phyloP scores from a whole-genome alignment of 2,797 vertebrate genomes.

The Sebastes ruberrimus region DNA sequence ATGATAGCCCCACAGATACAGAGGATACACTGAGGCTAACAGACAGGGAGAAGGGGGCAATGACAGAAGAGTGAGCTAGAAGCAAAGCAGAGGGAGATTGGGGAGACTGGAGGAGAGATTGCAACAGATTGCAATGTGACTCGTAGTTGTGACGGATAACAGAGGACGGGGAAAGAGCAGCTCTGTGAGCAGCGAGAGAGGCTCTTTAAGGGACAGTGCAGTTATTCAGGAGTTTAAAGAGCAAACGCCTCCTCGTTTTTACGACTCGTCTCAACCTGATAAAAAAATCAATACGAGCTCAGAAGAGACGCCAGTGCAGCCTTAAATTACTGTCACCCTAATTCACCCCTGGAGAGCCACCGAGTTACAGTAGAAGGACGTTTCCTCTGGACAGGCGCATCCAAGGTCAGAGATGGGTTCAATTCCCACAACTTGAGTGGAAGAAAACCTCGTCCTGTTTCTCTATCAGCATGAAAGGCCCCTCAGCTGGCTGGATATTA shows the following conservation, averaged over 20 bases:
- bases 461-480: slow-evolving; percentile 37
- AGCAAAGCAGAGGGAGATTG: slow-evolving; percentile 7
- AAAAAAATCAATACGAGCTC: slow-evolving; percentile 53
- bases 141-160: slow-evolving; percentile 35
- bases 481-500: slow-evolving; percentile 38
- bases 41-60: slow-evolving; percentile 18
- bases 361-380: not conserved
- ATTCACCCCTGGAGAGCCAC: slow-evolving; percentile 38
- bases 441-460: not conserved
- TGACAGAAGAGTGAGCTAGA: slow-evolving; percentile 32
- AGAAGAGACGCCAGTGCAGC: slow-evolving; percentile 17
- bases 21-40: slow-evolving; percentile 32
- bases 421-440: slow-evolving; percentile 11
- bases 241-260: slow-evolving; percentile 40
- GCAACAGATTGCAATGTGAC: slow-evolving; percentile 53
- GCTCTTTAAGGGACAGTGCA: slow-evolving; percentile 5
- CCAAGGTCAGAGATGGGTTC: slow-evolving; percentile 49
- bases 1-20: slow-evolving; percentile 23
- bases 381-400: slow-evolving; percentile 10
- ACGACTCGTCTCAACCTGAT: slow-evolving; percentile 51
- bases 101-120: slow-evolving; percentile 31
- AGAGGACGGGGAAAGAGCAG: not conserved
- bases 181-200: not conserved
- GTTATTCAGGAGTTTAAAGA: slow-evolving; percentile 52
- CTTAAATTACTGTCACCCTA: slow-evolving; percentile 52